Evolutionary conservation across 2,113 vertebrate genomes (phyloP).

Genomic region (Cavia aperea): DNA sequence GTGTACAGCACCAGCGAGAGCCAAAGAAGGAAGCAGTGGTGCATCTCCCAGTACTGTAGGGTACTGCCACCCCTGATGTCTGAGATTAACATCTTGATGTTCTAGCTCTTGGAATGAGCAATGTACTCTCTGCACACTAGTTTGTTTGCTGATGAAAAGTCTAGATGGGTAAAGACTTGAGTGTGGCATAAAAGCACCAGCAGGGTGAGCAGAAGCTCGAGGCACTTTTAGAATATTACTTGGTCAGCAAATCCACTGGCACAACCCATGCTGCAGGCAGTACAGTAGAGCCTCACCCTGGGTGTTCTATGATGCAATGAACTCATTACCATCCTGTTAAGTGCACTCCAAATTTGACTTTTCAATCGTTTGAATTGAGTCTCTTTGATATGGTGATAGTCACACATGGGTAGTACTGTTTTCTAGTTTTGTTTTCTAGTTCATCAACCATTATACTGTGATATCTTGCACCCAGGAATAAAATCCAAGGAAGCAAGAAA

Average conservation of each 20-base stretch:
- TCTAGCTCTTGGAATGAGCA: too few species aligned
- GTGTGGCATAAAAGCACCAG: neutral
- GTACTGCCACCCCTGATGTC: neutral
- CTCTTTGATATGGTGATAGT: neutral
- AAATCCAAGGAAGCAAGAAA: too few species aligned
- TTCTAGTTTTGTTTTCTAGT: neutral
- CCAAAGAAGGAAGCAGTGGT: neutral
- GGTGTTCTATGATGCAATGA: neutral
- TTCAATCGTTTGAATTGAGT: neutral
- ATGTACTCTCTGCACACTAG: neutral
- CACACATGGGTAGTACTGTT: neutral
- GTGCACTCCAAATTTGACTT: neutral
- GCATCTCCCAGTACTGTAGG: neutral
- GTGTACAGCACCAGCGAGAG: neutral
- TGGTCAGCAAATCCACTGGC: neutral
- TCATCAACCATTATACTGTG: neutral
- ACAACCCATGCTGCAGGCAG: neutral
- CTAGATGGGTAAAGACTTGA: neutral
- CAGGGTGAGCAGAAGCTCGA: neutral
- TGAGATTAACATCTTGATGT: neutral
- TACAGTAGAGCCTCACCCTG: neutral
- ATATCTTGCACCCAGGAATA: too few species aligned
- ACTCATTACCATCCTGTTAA: neutral
- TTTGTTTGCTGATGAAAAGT: neutral
- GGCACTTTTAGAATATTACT: neutral